Conservation (phyloP, 2,888 invertebrate genomes). For the Watsonalla cultraria region DNA sequence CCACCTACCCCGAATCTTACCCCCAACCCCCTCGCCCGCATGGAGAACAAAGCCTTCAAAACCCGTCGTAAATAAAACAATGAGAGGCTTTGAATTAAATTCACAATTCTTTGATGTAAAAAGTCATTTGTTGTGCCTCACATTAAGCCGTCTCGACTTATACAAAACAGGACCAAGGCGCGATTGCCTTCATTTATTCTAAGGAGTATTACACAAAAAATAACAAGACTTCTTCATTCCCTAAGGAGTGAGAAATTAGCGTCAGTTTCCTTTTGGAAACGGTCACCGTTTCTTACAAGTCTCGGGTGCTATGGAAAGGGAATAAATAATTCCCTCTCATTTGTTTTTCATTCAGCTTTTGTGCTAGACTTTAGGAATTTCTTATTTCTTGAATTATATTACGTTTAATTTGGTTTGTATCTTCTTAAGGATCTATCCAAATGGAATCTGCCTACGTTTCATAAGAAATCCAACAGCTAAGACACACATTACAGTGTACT, state of each 20-base stretch:
- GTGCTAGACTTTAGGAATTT: background rate
- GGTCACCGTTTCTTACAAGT: constrained; percentile 5
- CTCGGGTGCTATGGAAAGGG: background rate
- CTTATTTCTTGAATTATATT: no score
- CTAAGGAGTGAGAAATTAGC: constrained; percentile 9
- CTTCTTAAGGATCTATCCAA: no score
- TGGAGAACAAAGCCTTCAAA: constrained; percentile 19
- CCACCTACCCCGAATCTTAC: background rate
- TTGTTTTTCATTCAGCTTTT: background rate
- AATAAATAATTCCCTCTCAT: background rate
- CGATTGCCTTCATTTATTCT: constrained; percentile 47
- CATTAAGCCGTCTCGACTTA: constrained; percentile 29
- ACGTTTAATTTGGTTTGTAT: no score
- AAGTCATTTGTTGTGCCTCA: constrained; percentile 32
- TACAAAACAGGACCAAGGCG: constrained; percentile 29
- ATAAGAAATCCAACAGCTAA: no score
- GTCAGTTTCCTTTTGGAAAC: constrained; percentile 5
- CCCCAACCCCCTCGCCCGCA: constrained; percentile 4
- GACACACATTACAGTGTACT: no score
- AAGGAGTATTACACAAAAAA: constrained; percentile 27
- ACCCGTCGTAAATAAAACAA: constrained; percentile 22
- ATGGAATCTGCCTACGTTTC: no score
- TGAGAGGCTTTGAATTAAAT: constrained; percentile 20
- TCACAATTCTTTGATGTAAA: constrained; percentile 29
- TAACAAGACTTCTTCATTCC: constrained; percentile 9